Evolutionary conservation across 2,888 invertebrate species (phyloP).

Genomic region (Acleris emargana): DNA sequence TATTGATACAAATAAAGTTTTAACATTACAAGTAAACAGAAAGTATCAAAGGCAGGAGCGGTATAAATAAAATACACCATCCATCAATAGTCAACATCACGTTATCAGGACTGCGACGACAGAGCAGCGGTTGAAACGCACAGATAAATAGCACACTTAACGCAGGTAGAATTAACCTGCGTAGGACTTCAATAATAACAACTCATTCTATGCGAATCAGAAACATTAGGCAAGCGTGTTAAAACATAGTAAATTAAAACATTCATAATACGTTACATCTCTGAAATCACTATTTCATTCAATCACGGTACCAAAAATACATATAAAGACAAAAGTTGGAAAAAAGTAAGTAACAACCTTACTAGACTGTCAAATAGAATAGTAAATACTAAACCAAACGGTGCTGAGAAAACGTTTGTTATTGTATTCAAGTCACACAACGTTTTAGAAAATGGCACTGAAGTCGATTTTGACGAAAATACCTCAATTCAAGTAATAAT

Average conservation of each 20-base stretch:
- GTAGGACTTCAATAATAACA: not conserved
- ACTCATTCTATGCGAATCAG: not conserved
- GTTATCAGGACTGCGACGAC: too few species aligned
- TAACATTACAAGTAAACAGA: too few species aligned
- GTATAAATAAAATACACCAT: too few species aligned
- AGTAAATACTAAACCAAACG: not conserved
- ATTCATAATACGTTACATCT: not conserved
- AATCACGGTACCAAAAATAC: not conserved
- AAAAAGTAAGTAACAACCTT: not conserved
- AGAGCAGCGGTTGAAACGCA: too few species aligned
- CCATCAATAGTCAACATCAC: too few species aligned
- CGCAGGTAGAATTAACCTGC: not conserved
- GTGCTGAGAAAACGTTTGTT: slow-evolving; percentile 15
- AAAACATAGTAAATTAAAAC: slow-evolving; percentile 26
- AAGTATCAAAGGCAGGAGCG: too few species aligned
- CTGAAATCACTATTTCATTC: too few species aligned
- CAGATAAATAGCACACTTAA: not conserved
- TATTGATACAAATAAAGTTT: too few species aligned
- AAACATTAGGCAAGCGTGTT: slow-evolving; percentile 28
- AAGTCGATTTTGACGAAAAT: slow-evolving; percentile 49
- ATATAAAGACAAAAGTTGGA: not conserved
- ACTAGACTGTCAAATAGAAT: slow-evolving; percentile 7
- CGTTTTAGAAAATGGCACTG: slow-evolving; percentile 59
- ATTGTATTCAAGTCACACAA: slow-evolving; percentile 36
- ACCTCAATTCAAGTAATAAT: slow-evolving; percentile 27